phyloP scores from a whole-genome alignment of 2,113 vertebrate genomes.

The Gopherus flavomarginatus region DNA sequence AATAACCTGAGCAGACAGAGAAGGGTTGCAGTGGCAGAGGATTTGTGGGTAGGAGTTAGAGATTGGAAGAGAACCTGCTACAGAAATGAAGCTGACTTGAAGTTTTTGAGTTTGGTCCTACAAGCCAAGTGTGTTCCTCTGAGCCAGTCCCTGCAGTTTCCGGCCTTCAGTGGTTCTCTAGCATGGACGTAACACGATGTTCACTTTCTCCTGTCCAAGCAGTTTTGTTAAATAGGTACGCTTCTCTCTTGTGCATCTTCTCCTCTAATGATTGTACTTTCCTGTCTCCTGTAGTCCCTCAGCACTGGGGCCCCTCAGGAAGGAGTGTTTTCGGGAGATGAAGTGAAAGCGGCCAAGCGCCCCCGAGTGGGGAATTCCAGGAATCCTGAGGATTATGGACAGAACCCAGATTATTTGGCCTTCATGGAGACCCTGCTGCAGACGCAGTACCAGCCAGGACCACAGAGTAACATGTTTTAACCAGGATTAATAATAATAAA shows the following conservation, averaged over 20 bases:
- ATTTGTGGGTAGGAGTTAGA: not conserved
- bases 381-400: constrained; percentile 66
- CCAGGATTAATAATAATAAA: not conserved
- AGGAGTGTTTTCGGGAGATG: constrained; percentile 75
- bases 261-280: not conserved
- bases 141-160: not conserved
- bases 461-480: constrained; percentile 73
- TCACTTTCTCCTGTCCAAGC: not conserved
- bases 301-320: constrained; percentile 80
- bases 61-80: not conserved
- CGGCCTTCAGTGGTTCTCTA: fast-evolving
- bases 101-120: not conserved
- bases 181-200: fast-evolving
- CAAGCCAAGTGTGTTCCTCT: not conserved
- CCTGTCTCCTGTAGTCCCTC: constrained; percentile 79
- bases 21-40: not conserved
- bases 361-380: constrained; percentile 80
- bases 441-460: constrained; percentile 81
- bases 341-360: constrained; percentile 88
- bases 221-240: fast-evolving
- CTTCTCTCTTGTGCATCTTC: not conserved
- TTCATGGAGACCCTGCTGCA: constrained; percentile 91
- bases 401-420: constrained; percentile 82
- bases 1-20: not conserved
- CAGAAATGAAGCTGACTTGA: not conserved